These are phyloP conservation scores for Xiphorhynchus elegans DNA, from an alignment of 2,113 vertebrate genomes.

Conservation along the genomic window DNA sequence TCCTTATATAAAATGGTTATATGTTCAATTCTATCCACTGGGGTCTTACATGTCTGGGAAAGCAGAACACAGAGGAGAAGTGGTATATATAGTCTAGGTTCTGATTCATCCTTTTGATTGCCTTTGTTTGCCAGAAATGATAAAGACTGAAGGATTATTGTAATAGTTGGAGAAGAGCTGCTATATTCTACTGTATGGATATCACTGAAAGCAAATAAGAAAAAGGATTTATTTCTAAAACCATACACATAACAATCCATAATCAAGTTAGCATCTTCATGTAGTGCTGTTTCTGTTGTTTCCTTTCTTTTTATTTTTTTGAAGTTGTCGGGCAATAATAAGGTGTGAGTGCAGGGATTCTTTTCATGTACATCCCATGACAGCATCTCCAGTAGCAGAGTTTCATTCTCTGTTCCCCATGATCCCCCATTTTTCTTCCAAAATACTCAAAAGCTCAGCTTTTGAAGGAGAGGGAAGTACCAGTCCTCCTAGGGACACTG, in stretches of 20 bases:
- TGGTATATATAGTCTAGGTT: background rate
- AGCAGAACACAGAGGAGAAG: background rate
- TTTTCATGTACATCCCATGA: background rate
- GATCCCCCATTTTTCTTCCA: background rate
- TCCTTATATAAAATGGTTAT: background rate
- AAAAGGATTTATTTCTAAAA: background rate
- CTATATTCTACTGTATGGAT: background rate
- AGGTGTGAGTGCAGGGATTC: background rate
- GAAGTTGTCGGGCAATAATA: background rate
- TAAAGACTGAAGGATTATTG: background rate
- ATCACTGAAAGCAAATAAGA: background rate
- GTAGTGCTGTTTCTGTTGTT: background rate
- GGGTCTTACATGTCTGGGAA: background rate
- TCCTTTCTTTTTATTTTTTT: background rate
- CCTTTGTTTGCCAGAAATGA: background rate
- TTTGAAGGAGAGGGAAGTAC: background rate
- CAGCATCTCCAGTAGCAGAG: background rate
- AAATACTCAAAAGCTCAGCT: background rate
- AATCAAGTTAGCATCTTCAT: background rate
- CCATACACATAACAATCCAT: background rate
- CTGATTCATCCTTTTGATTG: background rate
- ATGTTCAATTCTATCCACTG: fast-evolving
- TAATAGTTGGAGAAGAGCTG: background rate
- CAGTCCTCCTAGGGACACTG: background rate
- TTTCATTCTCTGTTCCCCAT: background rate